Conservation (phyloP, 1,140 invertebrate species). For the Pseudobourletiella spinata region DNA sequence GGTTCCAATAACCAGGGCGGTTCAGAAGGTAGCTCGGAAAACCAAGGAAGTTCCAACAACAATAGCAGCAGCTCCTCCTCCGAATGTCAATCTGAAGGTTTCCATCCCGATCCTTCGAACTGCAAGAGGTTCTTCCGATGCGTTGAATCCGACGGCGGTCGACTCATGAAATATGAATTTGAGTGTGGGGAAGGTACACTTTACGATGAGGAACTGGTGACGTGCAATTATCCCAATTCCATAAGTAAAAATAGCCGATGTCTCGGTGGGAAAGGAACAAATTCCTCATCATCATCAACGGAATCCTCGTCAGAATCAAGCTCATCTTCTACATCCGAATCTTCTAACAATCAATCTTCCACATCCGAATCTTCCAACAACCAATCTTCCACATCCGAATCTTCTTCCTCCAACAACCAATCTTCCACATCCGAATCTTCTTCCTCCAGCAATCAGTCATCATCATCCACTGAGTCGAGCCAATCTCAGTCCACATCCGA, state of each 20-base stretch:
- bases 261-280: constrained; percentile 14
- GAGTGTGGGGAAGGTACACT: constrained; percentile 26
- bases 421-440: not conserved
- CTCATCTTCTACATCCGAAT: not conserved
- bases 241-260: constrained; percentile 22
- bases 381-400: not conserved
- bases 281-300: constrained; percentile 17
- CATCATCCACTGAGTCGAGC: not conserved
- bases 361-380: not conserved
- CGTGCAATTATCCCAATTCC: constrained; percentile 26
- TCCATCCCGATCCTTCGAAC: constrained; percentile 8
- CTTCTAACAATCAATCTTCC: not conserved
- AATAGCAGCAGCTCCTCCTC: not conserved
- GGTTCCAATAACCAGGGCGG: not conserved
- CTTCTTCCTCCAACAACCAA: too few relatives aligned
- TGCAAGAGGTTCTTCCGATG: constrained; percentile 27
- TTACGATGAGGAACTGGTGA: constrained; percentile 26
- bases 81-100: constrained; percentile 14
- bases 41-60: not conserved
- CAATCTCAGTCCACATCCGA: not conserved
- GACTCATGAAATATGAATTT: constrained; percentile 26
- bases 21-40: not conserved
- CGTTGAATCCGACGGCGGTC: constrained; percentile 13
- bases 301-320: constrained; percentile 20
- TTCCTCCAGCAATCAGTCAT: not conserved